phyloP scores from a whole-genome alignment of 2,888 invertebrate species.

The Dryadula phaetusa region DNA sequence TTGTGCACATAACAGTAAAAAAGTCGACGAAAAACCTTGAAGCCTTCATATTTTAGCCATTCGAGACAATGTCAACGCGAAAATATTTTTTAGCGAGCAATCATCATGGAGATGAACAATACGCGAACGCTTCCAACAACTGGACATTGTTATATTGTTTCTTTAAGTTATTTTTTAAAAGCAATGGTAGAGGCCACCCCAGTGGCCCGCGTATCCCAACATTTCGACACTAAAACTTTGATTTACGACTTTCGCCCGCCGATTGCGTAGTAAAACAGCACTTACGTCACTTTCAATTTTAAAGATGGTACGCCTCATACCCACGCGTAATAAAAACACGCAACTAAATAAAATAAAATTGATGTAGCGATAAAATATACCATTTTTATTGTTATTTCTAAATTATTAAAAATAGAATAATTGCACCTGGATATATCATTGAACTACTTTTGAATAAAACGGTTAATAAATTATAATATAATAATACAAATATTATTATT shows the following conservation, averaged over 20 bases:
- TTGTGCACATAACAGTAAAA: conserved; percentile 10
- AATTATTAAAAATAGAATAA: conserved; percentile 20
- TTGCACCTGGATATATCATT: not conserved
- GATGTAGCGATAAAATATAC: conserved; percentile 27
- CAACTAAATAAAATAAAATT: conserved; percentile 41
- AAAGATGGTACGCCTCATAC: conserved; percentile 71
- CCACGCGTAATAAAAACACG: conserved; percentile 55
- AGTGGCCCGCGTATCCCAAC: conserved; percentile 82
- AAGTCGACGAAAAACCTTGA: conserved; percentile 12
- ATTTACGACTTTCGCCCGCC: conserved; percentile 80
- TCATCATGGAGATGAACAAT: conserved; percentile 72
- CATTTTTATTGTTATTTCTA: conserved; percentile 18
- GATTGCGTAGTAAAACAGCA: conserved; percentile 83
- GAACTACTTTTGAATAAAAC: not conserved
- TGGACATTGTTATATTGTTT: conserved; percentile 78
- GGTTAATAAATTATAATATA: no score
- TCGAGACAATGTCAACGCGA: conserved; percentile 59
- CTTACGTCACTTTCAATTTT: conserved; percentile 85
- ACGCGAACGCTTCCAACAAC: conserved; percentile 64
- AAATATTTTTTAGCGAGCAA: conserved; percentile 52
- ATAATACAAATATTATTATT: no score
- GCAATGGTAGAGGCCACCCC: conserved; percentile 77
- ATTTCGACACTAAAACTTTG: conserved; percentile 84
- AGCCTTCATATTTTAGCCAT: conserved; percentile 35
- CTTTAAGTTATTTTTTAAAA: conserved; percentile 66